phyloP scores from a whole-genome alignment of 2,888 invertebrate genomes.

The Stenurella melanura region DNA sequence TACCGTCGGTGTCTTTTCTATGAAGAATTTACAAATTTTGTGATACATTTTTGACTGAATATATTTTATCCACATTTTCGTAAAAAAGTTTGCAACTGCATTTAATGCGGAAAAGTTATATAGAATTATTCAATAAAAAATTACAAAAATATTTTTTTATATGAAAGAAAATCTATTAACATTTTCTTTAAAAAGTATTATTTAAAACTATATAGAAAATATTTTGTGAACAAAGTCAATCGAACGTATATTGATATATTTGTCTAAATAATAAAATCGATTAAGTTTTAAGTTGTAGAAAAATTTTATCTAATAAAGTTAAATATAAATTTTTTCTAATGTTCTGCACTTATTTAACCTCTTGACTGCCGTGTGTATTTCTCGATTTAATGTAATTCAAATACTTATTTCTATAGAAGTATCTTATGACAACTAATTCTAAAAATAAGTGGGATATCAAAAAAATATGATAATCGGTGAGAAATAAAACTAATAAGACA shows the following conservation, averaged over 20 bases:
- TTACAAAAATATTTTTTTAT: background rate
- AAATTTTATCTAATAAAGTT: slow-evolving; percentile 32
- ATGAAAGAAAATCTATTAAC: background rate
- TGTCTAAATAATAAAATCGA: slow-evolving; percentile 19
- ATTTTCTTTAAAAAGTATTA: slow-evolving; percentile 26
- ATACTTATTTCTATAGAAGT: too few species aligned
- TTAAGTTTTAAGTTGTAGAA: slow-evolving; percentile 22
- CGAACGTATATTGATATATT: background rate
- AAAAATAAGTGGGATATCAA: too few species aligned
- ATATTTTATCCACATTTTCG: background rate
- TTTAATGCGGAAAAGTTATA: background rate
- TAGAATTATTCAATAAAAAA: background rate
- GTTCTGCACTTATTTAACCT: background rate
- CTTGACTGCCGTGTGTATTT: too few species aligned
- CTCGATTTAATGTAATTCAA: too few species aligned
- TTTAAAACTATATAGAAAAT: slow-evolving; percentile 10
- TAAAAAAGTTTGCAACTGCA: background rate
- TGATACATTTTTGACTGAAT: slow-evolving; percentile 25
- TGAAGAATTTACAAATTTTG: slow-evolving; percentile 18
- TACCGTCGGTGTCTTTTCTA: background rate
- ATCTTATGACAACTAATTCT: too few species aligned
- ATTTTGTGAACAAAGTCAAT: slow-evolving; percentile 16
- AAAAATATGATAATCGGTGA: too few species aligned
- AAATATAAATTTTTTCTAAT: background rate
- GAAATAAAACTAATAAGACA: too few species aligned